These are phyloP conservation scores for Hyposoter dolosus DNA, from an alignment of 2,888 invertebrate species.

Conservation along the genomic window DNA sequence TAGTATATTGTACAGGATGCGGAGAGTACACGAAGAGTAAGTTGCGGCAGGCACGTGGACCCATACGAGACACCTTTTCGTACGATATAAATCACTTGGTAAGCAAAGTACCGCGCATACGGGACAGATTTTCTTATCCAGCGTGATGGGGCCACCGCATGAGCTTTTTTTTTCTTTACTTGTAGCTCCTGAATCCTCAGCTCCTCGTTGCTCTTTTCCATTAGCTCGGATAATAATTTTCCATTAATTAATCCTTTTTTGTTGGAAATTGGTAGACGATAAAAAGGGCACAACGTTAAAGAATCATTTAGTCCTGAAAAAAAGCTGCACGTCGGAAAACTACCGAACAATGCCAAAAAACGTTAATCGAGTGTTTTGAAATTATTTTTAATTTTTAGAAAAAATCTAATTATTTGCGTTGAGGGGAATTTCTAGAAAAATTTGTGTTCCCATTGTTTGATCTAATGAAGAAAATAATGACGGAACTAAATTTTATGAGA, in stretches of 20 bases:
- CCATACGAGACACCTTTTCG: constrained; percentile 55
- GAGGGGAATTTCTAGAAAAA: background rate
- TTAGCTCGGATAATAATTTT: background rate
- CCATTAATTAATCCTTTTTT: too few species aligned
- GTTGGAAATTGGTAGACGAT: too few species aligned
- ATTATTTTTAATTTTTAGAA: background rate
- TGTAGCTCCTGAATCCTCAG: background rate
- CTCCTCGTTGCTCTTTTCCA: background rate
- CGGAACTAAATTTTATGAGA: constrained; percentile 22
- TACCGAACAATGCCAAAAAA: background rate
- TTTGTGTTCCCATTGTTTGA: background rate
- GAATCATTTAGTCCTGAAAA: too few species aligned
- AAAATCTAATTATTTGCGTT: background rate
- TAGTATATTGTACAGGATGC: constrained; percentile 50
- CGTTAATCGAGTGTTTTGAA: background rate
- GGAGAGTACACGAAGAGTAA: constrained; percentile 57
- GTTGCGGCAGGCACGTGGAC: constrained; percentile 60
- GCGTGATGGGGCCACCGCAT: constrained; percentile 45
- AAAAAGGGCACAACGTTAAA: too few species aligned
- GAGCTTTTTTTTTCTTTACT: constrained; percentile 3
- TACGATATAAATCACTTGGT: constrained; percentile 65
- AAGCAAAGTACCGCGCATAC: constrained; percentile 40
- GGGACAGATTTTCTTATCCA: constrained; percentile 49
- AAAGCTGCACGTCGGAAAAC: background rate
- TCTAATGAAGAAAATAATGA: background rate